Evolutionary conservation across 2,113 vertebrate species (phyloP), one percentile per base, ranked within the genome.

Genomic region (Oncorhynchus nerka): DNA sequence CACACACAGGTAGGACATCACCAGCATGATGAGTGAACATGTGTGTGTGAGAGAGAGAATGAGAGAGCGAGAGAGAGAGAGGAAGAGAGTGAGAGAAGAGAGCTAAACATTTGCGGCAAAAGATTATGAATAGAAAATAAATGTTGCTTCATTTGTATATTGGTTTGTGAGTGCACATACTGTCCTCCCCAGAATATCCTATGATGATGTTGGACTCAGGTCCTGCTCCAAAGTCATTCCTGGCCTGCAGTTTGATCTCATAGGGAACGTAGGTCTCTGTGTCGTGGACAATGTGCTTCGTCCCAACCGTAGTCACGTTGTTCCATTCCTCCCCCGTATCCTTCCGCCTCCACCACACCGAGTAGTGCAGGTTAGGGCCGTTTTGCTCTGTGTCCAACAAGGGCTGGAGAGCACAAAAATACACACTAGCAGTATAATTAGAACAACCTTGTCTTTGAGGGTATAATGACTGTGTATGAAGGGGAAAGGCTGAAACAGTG

Each of bases 131-230:
- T 8, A 39, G 39, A 45, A 45, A 45, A 45, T 11, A 11, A 45
- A 45, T 2, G 2, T 45, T 45, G 39, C 8, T 45, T 45, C 34
- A 39, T 8, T 39, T 39, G 34, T 39, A 39, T 39, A 39, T 39
- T 9, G 39, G 8, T 45, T 45, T 45, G 39, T 39, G 39, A 45
- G 39, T 9, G 39, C 3, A 95, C 96, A 97, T 90, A 99, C 98
- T 94, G 88, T 99, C 97, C 89, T 99, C 98, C 73, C 97, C 98
- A 0, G 98, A 99, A 4, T 95, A 96, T n/a, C 98, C 98, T 1
- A 94, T 94, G 82, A 95, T 75, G 1, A 94, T 84, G 28, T 94
- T 94, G 0, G 97, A 97, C 87, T 96, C 95, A 0, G 95, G 95
- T 1, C 95, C 96, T 12, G 81, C 68, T 48, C 98, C 98, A 7